These are phyloP conservation scores for Calliphora vicina DNA, from an alignment of 1,140 invertebrate species.

Conservation along the genomic window DNA sequence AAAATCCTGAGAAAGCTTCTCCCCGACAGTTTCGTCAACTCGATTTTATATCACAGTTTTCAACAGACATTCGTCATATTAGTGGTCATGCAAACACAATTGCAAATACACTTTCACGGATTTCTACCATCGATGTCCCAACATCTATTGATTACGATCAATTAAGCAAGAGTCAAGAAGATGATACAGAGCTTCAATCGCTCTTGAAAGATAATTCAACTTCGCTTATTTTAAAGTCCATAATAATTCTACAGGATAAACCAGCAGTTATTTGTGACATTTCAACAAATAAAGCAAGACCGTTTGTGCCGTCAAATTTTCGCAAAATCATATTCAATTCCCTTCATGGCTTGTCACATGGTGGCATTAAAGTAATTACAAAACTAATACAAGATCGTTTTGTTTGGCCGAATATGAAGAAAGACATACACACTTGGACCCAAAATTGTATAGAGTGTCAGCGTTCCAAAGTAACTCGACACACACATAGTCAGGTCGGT, in stretches of 20 bases:
- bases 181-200: background rate
- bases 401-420: background rate
- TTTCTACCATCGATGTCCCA: too few species aligned
- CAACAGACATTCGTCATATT: constrained; percentile 50
- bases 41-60: constrained; percentile 49
- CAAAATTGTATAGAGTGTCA: background rate
- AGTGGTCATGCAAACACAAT: constrained; percentile 38
- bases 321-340: background rate
- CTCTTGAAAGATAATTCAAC: too few species aligned
- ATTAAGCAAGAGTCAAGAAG: too few species aligned
- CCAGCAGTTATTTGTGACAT: background rate
- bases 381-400: background rate
- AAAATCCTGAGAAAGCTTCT: constrained; percentile 37
- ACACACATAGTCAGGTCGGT: background rate
- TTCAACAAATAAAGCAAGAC: background rate
- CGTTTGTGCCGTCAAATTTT: background rate
- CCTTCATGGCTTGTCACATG: background rate
- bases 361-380: background rate
- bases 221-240: too few species aligned
- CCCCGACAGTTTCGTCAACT: constrained; percentile 51
- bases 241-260: too few species aligned
- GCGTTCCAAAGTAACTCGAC: background rate
- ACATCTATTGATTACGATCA: too few species aligned
- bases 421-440: background rate
- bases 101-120: too few species aligned